Evolutionary conservation across 2,113 vertebrate genomes (phyloP).

Genomic region (Perca fluviatilis): DNA sequence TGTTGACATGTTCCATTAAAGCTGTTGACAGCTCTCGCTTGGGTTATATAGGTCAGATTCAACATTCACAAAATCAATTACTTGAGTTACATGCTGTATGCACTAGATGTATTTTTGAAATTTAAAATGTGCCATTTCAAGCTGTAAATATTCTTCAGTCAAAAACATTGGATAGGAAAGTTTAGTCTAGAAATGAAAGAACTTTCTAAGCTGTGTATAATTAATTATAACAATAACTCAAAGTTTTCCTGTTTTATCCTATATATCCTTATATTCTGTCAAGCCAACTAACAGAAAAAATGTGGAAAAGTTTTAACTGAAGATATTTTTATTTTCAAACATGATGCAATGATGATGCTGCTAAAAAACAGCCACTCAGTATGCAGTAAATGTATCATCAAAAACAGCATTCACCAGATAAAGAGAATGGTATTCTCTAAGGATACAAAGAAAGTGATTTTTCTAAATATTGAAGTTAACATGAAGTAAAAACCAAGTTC

Average conservation of each 20-base stretch:
- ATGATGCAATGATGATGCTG: background rate
- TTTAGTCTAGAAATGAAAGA: background rate
- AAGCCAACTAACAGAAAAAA: background rate
- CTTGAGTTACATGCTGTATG: background rate
- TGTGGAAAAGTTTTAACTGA: background rate
- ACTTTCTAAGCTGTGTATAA: background rate
- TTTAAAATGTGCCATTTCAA: background rate
- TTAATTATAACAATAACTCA: too few relatives aligned
- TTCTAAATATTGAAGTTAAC: constrained; percentile 66
- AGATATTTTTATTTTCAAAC: background rate
- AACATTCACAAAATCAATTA: constrained; percentile 1
- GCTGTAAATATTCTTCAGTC: background rate
- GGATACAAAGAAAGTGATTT: constrained; percentile 56
- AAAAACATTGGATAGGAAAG: background rate
- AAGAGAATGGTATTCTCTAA: constrained; percentile 35
- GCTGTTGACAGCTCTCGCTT: background rate
- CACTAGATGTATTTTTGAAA: background rate
- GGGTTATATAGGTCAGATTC: constrained; percentile 17
- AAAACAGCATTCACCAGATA: constrained; percentile 16
- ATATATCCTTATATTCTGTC: background rate
- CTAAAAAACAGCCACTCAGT: background rate
- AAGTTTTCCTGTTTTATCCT: background rate
- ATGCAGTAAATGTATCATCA: background rate
- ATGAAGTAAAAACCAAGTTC: constrained; percentile 72
- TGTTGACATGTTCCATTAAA: constrained; percentile 25